Evolutionary conservation across 2,888 invertebrate species (phyloP), one percentile per base, ranked within the genome.

Genomic region (Harpagoxenus sublaevis): DNA sequence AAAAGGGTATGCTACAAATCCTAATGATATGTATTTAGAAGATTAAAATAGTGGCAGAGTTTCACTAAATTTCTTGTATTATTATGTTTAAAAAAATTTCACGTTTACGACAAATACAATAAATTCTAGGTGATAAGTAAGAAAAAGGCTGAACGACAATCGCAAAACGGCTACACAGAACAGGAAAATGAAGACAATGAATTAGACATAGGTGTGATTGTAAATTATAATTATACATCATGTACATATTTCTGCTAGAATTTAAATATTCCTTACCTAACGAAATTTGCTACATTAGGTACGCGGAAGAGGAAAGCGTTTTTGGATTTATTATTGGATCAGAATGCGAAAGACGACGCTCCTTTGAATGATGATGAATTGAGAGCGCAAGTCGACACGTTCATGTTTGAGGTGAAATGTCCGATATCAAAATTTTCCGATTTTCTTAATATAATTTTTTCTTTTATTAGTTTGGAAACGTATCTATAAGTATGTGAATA

Each of bases 301-400:
- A 65, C 73, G 10, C 96, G 96, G 90, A 96, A 96, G 87, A 96
- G 96, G 91, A 96, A 96, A 91, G 97, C 97, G 0, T 97, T 97
- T 91, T 94, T 97, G 91, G 97, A 97, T 95, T 95, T 97, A 57
- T 93, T 97, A 5, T 93, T 97, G 18, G 95, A 97, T 68, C 95
- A 96, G 3, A 92, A 91, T 63, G 96, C 96, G 89, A 95, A 96
- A 18, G 96, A 96, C 88, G 97, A 96, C 1, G 93, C 96, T 86
- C 96, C 96, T 5, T 94, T 97, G 65, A 96, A 96, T 10, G 96
- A 96, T 87, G 93, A 96, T 48, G 96, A 96, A 85, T 96, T 97
- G 63, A 95, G 97, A 81, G 97, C 97, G 92, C 97, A 97, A 95
- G 97, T 97, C 0, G 97, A 97, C 88, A 97, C 97, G 0, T 97